Conservation (phyloP, 2,888 invertebrate species). For the Pollenia griseotomentosa region DNA sequence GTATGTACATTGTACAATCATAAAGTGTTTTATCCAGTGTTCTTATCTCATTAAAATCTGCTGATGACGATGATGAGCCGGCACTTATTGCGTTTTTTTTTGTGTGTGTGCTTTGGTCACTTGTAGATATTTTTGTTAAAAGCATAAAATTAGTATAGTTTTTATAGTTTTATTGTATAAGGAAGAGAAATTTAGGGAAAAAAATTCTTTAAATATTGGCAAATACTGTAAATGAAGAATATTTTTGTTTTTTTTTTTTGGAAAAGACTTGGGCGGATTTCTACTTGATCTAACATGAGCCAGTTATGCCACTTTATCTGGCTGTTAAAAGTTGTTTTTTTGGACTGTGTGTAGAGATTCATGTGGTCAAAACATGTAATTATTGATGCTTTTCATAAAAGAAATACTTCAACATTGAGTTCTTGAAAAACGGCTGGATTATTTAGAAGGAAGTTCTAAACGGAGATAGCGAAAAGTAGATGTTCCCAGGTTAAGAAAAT, state of each 20-base stretch:
- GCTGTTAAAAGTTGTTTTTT: not conserved
- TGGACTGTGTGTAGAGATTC: not conserved
- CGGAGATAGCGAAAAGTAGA: too few species aligned
- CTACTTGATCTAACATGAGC: conserved; percentile 59
- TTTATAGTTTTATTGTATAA: conserved; percentile 28
- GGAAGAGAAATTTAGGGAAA: not conserved
- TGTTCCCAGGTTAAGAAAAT: too few species aligned
- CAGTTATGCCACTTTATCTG: conserved; percentile 65
- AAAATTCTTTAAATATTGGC: not conserved
- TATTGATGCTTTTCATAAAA: conserved; percentile 55
- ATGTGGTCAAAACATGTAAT: conserved; percentile 62
- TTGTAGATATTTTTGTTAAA: conserved; percentile 32
- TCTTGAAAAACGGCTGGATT: not conserved
- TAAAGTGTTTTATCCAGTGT: conserved; percentile 53
- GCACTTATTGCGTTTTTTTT: conserved; percentile 37
- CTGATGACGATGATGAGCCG: conserved; percentile 61
- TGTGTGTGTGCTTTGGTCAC: conserved; percentile 40
- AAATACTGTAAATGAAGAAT: conserved; percentile 32
- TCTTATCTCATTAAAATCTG: conserved; percentile 70
- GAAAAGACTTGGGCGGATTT: conserved; percentile 56
- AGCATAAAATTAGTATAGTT: conserved; percentile 45
- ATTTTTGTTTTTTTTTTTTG: conserved; percentile 12
- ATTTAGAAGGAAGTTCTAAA: not conserved
- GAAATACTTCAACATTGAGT: conserved; percentile 10
- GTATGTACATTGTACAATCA: not conserved